phyloP scores from a whole-genome alignment of 35 echinoderm and acorn worm genomes.

The Acanthaster planci region DNA sequence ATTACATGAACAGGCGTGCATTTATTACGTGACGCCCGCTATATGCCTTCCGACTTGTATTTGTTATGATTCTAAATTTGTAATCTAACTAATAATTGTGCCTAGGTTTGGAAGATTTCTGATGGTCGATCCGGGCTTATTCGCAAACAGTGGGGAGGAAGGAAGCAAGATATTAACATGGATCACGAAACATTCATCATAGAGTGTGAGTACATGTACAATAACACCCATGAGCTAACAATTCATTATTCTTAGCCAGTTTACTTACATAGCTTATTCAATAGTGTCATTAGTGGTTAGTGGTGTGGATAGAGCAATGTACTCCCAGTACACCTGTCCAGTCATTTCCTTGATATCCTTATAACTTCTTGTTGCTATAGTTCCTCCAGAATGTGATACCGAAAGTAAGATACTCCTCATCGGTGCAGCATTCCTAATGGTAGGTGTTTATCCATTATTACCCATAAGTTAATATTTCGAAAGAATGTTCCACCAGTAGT shows the following conservation, averaged over 20 bases:
- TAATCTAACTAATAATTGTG: background rate
- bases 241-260: too few relatives aligned
- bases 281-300: too few relatives aligned
- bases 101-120: background rate
- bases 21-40: too few relatives aligned
- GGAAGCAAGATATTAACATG: conserved; percentile 50
- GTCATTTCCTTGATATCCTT: too few relatives aligned
- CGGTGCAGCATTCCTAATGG: conserved; percentile 48
- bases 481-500: too few relatives aligned
- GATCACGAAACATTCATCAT: conserved; percentile 67
- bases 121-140: conserved; percentile 39
- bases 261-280: too few relatives aligned
- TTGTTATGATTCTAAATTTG: background rate
- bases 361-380: conserved; percentile 13
- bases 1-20: too few relatives aligned
- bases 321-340: too few relatives aligned
- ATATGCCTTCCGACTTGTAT: too few relatives aligned
- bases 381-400: conserved; percentile 43
- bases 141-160: conserved; percentile 64
- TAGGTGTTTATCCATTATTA: background rate
- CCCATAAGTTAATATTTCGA: too few relatives aligned
- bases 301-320: too few relatives aligned
- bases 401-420: conserved; percentile 39
- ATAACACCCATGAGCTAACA: too few relatives aligned
- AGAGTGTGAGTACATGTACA: conserved; percentile 30